Conservation (phyloP, 2,797 vertebrate species). For the Emydoidea blandingii region DNA sequence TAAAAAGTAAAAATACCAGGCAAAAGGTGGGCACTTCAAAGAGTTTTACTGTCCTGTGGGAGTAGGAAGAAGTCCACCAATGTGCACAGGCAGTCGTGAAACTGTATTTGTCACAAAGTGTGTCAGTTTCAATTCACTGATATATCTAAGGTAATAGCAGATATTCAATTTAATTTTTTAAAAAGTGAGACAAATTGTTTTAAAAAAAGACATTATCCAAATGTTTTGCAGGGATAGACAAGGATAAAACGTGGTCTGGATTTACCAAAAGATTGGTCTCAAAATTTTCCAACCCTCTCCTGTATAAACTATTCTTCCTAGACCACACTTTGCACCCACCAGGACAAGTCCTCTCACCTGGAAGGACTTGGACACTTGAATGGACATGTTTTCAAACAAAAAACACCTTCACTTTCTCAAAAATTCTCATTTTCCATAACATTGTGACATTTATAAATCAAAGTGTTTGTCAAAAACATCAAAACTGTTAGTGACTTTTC, state of each 20-base stretch:
- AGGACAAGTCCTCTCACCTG: background rate
- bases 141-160: background rate
- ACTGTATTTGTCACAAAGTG: background rate
- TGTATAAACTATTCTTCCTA: background rate
- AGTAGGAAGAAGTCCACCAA: background rate
- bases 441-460: background rate
- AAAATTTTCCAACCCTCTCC: background rate
- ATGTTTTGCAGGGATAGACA: background rate
- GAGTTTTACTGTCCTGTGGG: background rate
- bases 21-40: background rate
- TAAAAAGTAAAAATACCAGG: background rate
- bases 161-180: background rate
- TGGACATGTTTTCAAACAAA: background rate
- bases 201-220: background rate
- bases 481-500: background rate
- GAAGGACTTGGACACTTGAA: background rate
- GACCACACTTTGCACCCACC: background rate
- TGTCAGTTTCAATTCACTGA: background rate
- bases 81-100: background rate
- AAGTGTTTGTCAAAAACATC: background rate
- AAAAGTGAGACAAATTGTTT: background rate
- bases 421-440: background rate
- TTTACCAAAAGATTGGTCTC: background rate
- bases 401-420: background rate
- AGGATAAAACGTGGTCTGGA: background rate